A percentile compares a stretch with the other conserved stretches of the same genome.
Evolutionary conservation across 2,888 invertebrate genomes (phyloP).

Genomic region (Scelioninae gen. 1): DNA sequence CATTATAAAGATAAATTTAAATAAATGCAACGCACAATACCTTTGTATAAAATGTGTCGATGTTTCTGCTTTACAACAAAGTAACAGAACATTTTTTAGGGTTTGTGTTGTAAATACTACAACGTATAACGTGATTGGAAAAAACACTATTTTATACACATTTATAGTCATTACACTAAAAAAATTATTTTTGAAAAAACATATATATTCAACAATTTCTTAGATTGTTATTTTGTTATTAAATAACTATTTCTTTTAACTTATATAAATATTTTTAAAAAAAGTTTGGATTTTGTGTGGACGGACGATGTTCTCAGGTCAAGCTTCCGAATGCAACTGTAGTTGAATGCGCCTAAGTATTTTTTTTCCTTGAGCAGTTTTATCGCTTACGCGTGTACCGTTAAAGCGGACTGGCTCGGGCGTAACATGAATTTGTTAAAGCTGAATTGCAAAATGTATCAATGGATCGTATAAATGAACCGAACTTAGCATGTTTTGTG

Average conservation of each 20-base stretch:
- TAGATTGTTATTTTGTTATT: no score
- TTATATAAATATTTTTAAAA: no score
- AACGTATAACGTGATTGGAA: no score
- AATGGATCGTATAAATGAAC: constrained; percentile 19
- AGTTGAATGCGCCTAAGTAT: constrained; percentile 36
- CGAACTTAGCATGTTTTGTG: constrained; percentile 22
- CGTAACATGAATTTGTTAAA: constrained; percentile 55
- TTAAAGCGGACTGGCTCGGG: constrained; percentile 52
- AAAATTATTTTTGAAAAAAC: no score
- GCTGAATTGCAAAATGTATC: constrained; percentile 52
- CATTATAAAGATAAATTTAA: no score
- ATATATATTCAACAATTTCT: no score
- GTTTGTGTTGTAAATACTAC: not conserved
- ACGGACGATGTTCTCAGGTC: constrained; percentile 22
- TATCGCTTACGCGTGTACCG: constrained; percentile 64
- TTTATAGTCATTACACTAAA: no score
- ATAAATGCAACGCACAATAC: no score
- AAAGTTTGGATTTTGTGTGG: no score
- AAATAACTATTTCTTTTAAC: no score
- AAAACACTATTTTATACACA: no score
- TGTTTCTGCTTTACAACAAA: constrained; percentile 26
- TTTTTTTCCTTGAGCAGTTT: constrained; percentile 48
- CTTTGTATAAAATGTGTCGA: no score
- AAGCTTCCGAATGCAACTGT: constrained; percentile 53
- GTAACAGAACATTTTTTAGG: constrained; percentile 25